Base-by-base conservation (phyloP, 2,113 vertebrate species). In the Tiliqua scincoides region DNA sequence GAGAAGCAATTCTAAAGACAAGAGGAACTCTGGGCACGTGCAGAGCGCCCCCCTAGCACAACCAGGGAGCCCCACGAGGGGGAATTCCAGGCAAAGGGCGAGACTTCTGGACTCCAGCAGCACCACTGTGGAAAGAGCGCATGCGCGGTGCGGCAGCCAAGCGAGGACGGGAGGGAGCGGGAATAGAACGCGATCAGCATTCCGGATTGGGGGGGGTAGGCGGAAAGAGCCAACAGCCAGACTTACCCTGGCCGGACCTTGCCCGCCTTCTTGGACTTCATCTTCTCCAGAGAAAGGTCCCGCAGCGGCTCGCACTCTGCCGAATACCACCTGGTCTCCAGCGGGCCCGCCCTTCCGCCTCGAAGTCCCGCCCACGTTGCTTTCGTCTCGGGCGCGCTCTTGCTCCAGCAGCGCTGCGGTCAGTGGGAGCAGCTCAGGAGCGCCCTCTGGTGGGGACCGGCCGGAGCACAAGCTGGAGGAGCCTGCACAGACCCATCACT, bases 381-480 rank as follows among this genome's bases (percentile, higher is more conserved):
- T 78, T 25, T 61, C 11, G 20, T 27, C 27, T 15, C 12, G 25
- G 30, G 40, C 23, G 11, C 25, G 71, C 21, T 73, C 40, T 27
- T 43, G 8, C 7, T 30, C 10, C 15, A 2, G 52, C 52, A 1
- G 15, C n/a, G 3, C 0, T 43, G 27, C 4, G 11, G 1, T 5
- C 5, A n/a, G 30, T 18, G 48, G 25, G 8, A 57, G 48, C 27
- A n/a, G 48, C 6, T 20, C 23, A 3, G 17, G 30, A 20, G 74
- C 74, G 52, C 52, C 52, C 52, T 20, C 52, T 76, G 18, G 15
- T 2, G 74, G 27, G 2, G n/a, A 20, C 4, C 52, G 52, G 20
- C 7, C 3, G 20, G 7, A 30, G 9, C 27, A 23, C n/a, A 37
- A 32, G 32, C 30, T 15, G 9, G 70, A 32, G 11, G 3, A 74